Conservation (phyloP, 2,797 vertebrate species). For the Acipenser transmontanus region DNA sequence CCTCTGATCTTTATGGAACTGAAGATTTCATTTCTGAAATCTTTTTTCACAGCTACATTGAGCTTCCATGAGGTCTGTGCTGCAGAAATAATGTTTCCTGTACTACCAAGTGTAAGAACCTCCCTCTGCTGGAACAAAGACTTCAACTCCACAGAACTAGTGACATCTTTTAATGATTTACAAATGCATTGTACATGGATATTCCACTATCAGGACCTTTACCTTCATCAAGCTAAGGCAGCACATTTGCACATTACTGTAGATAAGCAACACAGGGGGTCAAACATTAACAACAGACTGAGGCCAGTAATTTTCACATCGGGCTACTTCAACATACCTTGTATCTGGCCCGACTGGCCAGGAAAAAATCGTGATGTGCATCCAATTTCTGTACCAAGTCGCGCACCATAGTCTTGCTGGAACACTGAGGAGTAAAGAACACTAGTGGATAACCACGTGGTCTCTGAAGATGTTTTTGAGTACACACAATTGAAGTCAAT, state of each 20-base stretch:
- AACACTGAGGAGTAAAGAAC: constrained; percentile 51
- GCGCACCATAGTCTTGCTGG: constrained; percentile 71
- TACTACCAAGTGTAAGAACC: too few relatives aligned
- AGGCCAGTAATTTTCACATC: constrained; percentile 3
- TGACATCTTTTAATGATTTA: too few relatives aligned
- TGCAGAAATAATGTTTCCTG: too few relatives aligned
- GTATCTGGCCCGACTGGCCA: constrained; percentile 70
- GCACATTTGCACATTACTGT: not conserved
- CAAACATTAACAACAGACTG: not conserved
- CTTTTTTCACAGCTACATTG: too few relatives aligned
- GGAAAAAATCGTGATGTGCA: constrained; percentile 72
- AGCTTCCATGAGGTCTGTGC: too few relatives aligned
- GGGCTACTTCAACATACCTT: constrained; percentile 48
- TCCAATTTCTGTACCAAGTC: constrained; percentile 71
- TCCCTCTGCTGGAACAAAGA: too few relatives aligned
- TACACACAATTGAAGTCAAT: not conserved
- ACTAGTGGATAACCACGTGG: constrained; percentile 21
- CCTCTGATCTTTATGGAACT: too few relatives aligned
- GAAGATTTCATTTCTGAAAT: too few relatives aligned
- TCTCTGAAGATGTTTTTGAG: constrained; percentile 13
- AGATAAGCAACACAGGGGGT: constrained; percentile 2
- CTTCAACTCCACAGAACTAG: too few relatives aligned
- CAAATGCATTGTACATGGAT: too few relatives aligned
- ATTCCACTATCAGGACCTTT: too few relatives aligned
- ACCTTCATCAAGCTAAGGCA: too few relatives aligned